Conservation (phyloP, 1,140 invertebrate genomes). For the Drosophila athabasca region DNA sequence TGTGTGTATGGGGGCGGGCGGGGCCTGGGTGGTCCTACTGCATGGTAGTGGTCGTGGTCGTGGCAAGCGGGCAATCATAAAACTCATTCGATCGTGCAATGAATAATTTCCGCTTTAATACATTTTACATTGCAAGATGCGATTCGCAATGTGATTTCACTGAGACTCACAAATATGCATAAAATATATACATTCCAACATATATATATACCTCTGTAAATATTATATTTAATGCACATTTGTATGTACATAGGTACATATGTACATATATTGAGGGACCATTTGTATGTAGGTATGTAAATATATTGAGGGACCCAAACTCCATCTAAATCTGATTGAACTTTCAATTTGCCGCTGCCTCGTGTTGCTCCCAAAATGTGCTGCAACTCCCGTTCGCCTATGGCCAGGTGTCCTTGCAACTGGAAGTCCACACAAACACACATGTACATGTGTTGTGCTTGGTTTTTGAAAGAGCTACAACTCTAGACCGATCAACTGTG, state of each 20-base stretch:
- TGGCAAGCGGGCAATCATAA: conserved; percentile 69
- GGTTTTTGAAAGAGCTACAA: too few relatives aligned
- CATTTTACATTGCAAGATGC: conserved; percentile 79
- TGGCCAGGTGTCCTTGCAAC: too few relatives aligned
- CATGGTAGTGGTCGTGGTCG: conserved; percentile 11
- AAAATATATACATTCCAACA: background rate
- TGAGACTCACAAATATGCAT: conserved; percentile 11
- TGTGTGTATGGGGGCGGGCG: conserved; percentile 1
- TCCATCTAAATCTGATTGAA: too few relatives aligned
- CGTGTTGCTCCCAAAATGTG: too few relatives aligned
- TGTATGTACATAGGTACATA: background rate
- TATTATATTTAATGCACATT: background rate
- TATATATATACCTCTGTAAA: background rate
- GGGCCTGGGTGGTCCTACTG: background rate
- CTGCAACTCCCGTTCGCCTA: too few relatives aligned
- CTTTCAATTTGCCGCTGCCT: too few relatives aligned
- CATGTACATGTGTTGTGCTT: too few relatives aligned
- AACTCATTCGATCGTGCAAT: conserved; percentile 80
- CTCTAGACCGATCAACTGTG: too few relatives aligned
- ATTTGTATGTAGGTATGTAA: too few relatives aligned
- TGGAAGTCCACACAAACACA: too few relatives aligned
- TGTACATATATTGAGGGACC: background rate
- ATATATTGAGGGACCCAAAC: too few relatives aligned
- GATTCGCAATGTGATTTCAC: conserved; percentile 72
- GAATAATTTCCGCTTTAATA: conserved; percentile 83